Conservation (phyloP, 1,140 invertebrate genomes). For the Ips typographus region DNA sequence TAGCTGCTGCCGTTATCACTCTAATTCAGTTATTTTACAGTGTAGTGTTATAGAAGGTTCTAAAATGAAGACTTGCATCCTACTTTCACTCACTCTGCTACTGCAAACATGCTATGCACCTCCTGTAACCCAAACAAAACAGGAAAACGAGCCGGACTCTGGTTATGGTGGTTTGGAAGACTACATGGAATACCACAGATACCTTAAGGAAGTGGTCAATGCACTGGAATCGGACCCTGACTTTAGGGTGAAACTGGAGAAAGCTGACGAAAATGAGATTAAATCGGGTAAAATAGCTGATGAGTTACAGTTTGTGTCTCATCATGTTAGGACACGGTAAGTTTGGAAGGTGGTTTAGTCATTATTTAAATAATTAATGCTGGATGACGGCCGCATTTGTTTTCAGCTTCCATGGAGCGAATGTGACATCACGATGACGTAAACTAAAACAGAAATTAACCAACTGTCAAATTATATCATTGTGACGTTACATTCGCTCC, state of each 20-base stretch:
- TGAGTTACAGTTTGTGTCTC: slow-evolving; percentile 76
- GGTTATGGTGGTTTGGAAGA: slow-evolving; percentile 43
- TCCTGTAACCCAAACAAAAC: slow-evolving; percentile 46
- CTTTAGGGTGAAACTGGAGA: slow-evolving; percentile 79
- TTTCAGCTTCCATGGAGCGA: too few species aligned
- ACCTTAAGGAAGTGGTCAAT: slow-evolving; percentile 83
- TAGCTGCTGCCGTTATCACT: too few species aligned
- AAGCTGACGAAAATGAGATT: slow-evolving; percentile 78
- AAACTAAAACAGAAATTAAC: too few species aligned
- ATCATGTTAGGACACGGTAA: slow-evolving; percentile 35
- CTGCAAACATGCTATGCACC: slow-evolving; percentile 44
- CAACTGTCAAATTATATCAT: not conserved
- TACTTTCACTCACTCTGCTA: not conserved
- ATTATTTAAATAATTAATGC: not conserved
- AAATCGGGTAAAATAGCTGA: slow-evolving; percentile 85
- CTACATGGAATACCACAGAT: slow-evolving; percentile 78
- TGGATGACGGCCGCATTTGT: too few species aligned
- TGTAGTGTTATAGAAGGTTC: too few species aligned
- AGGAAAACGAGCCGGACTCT: slow-evolving; percentile 33
- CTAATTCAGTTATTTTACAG: too few species aligned
- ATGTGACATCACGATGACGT: too few species aligned
- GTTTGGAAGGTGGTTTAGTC: not conserved
- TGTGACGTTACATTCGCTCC: too few species aligned
- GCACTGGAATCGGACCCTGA: slow-evolving; percentile 80
- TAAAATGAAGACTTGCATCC: not conserved